Evolutionary conservation across 1,140 invertebrate genomes (phyloP), one percentile per base, ranked within the genome.

Genomic region (Sarcophaga bullata): DNA sequence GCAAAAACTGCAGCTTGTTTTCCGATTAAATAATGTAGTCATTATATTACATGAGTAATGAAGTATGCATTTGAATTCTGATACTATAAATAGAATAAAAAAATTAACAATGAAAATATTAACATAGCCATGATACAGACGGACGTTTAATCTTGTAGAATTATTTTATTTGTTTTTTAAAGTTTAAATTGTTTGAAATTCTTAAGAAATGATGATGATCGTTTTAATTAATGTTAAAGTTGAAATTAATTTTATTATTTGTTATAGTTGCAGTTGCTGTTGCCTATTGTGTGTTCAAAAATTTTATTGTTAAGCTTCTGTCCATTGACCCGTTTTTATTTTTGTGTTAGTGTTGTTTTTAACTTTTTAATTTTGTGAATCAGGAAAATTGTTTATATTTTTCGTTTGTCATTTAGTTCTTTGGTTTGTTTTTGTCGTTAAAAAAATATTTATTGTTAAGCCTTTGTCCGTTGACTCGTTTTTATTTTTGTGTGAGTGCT

Each of bases 171-270:
- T 68, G 17, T 68, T 68, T 8, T 68, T 68, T 68, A 10, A 9
- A 25, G 9, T 68, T 68, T 68, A 19, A 68, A 68, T 68, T 68
- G 17, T 68, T 68, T 15, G 9, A 68, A 68, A 68, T 68, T 68
- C 62, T 68, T 68, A 17, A 68, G 62, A 68, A 68, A 68, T 68
- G 15, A 68, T 19, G 19, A 68, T 68, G 62, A 19, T 19, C 62
- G 17, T 68, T 68, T 68, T 68, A 68, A 68, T 68, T 68, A 68
- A 68, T 68, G 62, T 68, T 68, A 68, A 68, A 68, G 62, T 68
- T 68, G n/a, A 68, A 68, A 17, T 62, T 37, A 19, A 8, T 68
- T 68, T 68, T 68, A 68, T 68, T 68, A 19, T 68, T 8, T 17
- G 17, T 68, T 13, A 58, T 15, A 9, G 52, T 58, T 58, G 52